phyloP scores from a whole-genome alignment of 2,113 vertebrate genomes.

The Australoheros scitulus region DNA sequence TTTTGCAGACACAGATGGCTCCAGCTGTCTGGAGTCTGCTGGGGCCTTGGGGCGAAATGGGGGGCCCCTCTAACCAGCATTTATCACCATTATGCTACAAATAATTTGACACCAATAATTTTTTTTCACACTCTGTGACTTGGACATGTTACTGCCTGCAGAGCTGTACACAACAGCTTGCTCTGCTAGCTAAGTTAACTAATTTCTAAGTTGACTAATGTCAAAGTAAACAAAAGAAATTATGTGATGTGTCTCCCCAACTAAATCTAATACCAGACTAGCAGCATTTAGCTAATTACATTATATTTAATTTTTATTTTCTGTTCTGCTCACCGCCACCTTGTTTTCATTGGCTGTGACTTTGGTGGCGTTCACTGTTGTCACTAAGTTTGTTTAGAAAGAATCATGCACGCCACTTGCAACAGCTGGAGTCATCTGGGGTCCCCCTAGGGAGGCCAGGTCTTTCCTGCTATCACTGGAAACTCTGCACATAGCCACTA shows the following conservation, averaged over 20 bases:
- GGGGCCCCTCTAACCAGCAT: neutral
- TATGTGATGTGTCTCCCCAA: too few relatives aligned
- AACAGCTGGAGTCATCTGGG: too few relatives aligned
- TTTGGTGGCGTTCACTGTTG: too few relatives aligned
- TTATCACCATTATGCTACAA: neutral
- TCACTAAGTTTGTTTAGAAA: too few relatives aligned
- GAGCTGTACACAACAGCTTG: neutral
- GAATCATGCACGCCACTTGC: too few relatives aligned
- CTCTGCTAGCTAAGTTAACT: neutral
- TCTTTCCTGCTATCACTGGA: neutral
- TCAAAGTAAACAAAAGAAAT: too few relatives aligned
- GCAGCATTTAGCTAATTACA: neutral
- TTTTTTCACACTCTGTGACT: neutral
- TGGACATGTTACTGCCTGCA: neutral
- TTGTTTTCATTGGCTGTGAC: too few relatives aligned
- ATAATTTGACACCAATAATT: neutral
- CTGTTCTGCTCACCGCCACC: too few relatives aligned
- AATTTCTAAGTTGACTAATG: too few relatives aligned
- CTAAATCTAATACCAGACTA: neutral
- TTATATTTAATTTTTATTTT: neutral
- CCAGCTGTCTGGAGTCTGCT: neutral
- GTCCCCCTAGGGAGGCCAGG: neutral
- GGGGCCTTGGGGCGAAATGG: neutral
- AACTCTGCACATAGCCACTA: neutral
- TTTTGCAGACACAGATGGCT: neutral